Conservation (phyloP, 2,113 vertebrate genomes). For the Ammospiza caudacuta region DNA sequence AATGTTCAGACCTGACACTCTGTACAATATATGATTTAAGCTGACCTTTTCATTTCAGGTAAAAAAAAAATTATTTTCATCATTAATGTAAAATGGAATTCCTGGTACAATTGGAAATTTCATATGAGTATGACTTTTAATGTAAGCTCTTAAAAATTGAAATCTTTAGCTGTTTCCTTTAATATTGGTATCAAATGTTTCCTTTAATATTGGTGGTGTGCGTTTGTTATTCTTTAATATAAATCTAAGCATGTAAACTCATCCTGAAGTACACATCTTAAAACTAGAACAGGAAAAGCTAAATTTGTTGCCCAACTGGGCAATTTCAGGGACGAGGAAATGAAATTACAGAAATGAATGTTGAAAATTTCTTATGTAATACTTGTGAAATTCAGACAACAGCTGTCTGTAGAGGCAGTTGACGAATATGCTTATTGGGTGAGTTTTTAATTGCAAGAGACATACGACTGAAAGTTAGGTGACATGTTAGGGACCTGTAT, state of each 20-base stretch:
- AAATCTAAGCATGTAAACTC: neutral
- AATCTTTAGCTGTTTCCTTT: neutral
- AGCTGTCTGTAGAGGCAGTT: neutral
- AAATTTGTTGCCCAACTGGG: neutral
- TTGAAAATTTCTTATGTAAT: neutral
- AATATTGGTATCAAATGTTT: neutral
- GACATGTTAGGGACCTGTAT: neutral
- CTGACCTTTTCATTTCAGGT: neutral
- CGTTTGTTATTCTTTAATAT: neutral
- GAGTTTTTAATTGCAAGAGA: neutral
- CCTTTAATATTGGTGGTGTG: neutral
- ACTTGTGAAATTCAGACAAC: neutral
- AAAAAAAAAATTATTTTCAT: neutral
- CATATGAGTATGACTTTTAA: neutral
- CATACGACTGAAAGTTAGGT: neutral
- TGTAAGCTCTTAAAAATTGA: neutral
- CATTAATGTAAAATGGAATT: neutral
- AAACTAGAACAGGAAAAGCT: neutral
- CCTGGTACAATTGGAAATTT: neutral
- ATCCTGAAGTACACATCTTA: neutral
- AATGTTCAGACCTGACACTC: neutral
- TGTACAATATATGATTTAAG: neutral
- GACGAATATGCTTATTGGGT: neutral
- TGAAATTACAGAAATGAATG: neutral
- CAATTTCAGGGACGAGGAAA: neutral